Conservation (phyloP, 2,888 invertebrate genomes). For the Sympetrum striolatum region DNA sequence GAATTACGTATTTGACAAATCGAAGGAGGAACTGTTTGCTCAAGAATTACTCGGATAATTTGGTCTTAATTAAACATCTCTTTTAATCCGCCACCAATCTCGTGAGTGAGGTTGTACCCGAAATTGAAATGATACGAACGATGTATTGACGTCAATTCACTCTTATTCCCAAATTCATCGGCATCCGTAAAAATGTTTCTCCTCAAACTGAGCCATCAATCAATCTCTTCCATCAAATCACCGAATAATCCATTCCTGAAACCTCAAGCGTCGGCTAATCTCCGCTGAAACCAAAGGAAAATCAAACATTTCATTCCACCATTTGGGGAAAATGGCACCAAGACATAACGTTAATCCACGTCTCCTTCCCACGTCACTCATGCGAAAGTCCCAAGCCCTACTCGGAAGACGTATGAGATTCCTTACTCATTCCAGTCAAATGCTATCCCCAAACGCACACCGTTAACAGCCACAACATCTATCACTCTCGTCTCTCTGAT, state of each 20-base stretch:
- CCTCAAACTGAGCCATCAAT: background rate
- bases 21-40: too few relatives aligned
- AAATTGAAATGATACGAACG: too few relatives aligned
- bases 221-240: background rate
- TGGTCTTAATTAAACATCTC: too few relatives aligned
- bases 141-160: too few relatives aligned
- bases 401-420: background rate
- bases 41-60: too few relatives aligned
- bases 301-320: conserved; percentile 12
- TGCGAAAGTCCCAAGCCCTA: background rate
- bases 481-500: background rate
- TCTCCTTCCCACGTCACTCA: conserved; percentile 16
- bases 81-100: too few relatives aligned
- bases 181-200: background rate
- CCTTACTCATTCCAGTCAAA: background rate
- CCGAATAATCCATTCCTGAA: background rate
- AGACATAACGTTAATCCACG: conserved; percentile 27
- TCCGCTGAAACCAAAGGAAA: background rate
- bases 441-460: background rate
- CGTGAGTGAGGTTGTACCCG: too few relatives aligned
- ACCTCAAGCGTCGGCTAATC: background rate
- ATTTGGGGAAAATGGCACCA: background rate
- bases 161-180: too few relatives aligned
- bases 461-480: conserved; percentile 30
- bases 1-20: too few relatives aligned